Evolutionary conservation across 2,888 invertebrate species (phyloP).

Genomic region (Entomobrya proxima): DNA sequence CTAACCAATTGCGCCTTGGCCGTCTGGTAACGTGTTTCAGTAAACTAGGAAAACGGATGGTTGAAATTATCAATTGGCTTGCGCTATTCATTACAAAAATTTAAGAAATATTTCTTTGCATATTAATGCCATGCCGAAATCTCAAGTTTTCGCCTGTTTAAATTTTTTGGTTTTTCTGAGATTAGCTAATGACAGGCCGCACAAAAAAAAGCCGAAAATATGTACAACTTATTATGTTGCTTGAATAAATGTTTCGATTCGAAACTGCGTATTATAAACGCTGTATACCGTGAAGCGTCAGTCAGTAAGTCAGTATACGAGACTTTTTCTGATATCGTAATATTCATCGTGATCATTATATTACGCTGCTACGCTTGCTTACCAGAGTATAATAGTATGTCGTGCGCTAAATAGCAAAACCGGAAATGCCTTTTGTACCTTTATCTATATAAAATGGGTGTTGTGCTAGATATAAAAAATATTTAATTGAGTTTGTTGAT

Average conservation of each 20-base stretch:
- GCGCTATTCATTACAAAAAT: not conserved
- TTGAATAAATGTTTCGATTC: not conserved
- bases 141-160: not conserved
- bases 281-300: no score
- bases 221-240: not conserved
- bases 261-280: no score
- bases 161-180: not conserved
- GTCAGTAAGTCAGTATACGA: no score
- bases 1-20: not conserved
- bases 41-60: constrained; percentile 26
- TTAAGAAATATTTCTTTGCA: not conserved
- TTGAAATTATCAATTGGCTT: not conserved
- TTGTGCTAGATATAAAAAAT: constrained; percentile 59
- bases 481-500: constrained; percentile 64
- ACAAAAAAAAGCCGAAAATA: constrained; percentile 14
- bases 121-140: not conserved
- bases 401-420: constrained; percentile 49
- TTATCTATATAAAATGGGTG: constrained; percentile 52
- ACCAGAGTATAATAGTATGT: not conserved
- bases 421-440: constrained; percentile 59
- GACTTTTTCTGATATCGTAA: no score
- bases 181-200: constrained; percentile 44
- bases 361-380: no score
- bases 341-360: no score
- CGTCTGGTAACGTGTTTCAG: not conserved